Evolutionary conservation across 2,797 vertebrate species (phyloP).

Genomic region (Hafferia zeledoni): DNA sequence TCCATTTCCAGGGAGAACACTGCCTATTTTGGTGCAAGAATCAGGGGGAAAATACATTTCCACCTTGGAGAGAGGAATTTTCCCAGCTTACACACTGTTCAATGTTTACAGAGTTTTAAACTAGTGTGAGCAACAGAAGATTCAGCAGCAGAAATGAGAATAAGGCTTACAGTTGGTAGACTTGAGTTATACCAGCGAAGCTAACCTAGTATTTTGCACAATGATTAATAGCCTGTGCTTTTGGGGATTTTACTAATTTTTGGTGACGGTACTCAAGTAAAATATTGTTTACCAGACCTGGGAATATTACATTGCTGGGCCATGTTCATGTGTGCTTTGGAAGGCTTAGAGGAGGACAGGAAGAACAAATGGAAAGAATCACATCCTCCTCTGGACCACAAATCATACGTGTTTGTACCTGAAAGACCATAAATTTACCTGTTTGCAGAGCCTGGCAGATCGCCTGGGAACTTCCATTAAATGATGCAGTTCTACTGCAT

Average conservation of each 20-base stretch:
- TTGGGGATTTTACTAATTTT: neutral
- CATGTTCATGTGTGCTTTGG: neutral
- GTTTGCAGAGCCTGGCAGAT: slow-evolving; percentile 41
- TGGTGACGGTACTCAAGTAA: neutral
- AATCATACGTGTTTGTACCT: slow-evolving; percentile 57
- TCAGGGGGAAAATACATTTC: neutral
- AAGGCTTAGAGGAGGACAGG: neutral
- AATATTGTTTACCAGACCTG: neutral
- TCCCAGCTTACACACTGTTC: neutral
- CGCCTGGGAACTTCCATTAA: slow-evolving; percentile 21
- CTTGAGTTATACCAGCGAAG: neutral
- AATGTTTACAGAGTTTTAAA: neutral
- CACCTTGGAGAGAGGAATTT: neutral
- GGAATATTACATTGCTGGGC: neutral
- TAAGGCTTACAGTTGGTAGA: neutral
- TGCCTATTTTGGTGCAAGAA: neutral
- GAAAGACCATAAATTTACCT: slow-evolving; percentile 55
- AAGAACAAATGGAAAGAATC: neutral
- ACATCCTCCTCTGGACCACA: slow-evolving; percentile 25
- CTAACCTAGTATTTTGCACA: neutral
- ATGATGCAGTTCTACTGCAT: neutral
- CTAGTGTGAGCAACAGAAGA: neutral
- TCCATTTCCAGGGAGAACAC: neutral
- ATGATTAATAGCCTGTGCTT: neutral
- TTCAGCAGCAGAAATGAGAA: neutral